These are phyloP conservation scores for Acanthosepion esculentum DNA, from an alignment of 2,888 invertebrate genomes.

Conservation along the genomic window DNA sequence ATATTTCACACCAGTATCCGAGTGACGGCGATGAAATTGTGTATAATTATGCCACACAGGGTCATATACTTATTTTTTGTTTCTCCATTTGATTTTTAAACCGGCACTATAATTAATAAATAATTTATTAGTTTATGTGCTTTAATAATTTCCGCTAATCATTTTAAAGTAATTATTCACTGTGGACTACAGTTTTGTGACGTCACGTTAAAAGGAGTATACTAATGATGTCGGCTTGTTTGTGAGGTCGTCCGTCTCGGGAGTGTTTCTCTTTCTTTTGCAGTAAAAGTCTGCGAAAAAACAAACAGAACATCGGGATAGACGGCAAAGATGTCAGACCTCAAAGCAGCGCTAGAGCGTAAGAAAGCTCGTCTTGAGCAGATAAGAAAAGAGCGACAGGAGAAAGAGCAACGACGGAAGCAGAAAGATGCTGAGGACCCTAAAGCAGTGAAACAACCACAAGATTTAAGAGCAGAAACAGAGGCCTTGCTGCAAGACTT, in stretches of 20 bases:
- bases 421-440: conserved; percentile 60
- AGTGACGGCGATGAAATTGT: too few species aligned
- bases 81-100: background rate
- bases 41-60: too few species aligned
- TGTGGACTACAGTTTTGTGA: background rate
- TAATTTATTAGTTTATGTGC: background rate
- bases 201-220: background rate
- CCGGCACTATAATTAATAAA: background rate
- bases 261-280: background rate
- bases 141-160: background rate
- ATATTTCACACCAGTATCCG: too few species aligned
- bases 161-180: background rate
- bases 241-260: background rate
- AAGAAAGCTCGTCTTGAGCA: conserved; percentile 74
- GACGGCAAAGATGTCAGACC: conserved; percentile 64
- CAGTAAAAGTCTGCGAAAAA: background rate
- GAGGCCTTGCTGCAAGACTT: too few species aligned
- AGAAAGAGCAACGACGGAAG: conserved; percentile 69
- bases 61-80: background rate
- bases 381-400: conserved; percentile 72
- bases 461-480: too few species aligned
- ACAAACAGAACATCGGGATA: background rate
- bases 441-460: too few species aligned
- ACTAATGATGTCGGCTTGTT: background rate
- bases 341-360: conserved; percentile 74